Evolutionary conservation across 2,113 vertebrate species (phyloP), one percentile per base, ranked within the genome.

Genomic region (Zeus faber): DNA sequence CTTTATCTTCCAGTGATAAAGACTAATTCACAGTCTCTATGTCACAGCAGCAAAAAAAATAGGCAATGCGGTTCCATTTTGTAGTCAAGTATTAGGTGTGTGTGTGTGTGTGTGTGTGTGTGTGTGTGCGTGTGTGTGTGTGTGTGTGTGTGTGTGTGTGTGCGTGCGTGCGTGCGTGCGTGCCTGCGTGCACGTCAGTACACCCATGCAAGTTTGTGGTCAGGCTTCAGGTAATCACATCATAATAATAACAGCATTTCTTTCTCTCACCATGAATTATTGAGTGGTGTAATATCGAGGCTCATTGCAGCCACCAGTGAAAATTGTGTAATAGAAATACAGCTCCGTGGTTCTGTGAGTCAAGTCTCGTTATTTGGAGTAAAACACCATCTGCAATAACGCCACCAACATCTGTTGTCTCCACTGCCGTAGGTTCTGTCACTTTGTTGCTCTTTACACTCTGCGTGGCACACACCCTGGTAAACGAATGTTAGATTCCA

Each of bases 181-280:
- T 22, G 18, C 44, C 20, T 13, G 20, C 13, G 11, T 25, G 45
- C n/a, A 23, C 22, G 45, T 47, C n/a, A n/a, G 23, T 16, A 3
- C n/a, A 14, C 9, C 33, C 33, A 44, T 20, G n/a, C n/a, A n/a
- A n/a, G n/a, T n/a, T n/a, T n/a, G n/a, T n/a, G 55, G 55, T 45
- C 58, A 73, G 64, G 35, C 16, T 40, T 62, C 40, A 54, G 58
- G 53, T 71, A 47, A 73, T 76, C 67, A 56, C 49, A 65, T 5
- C 46, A 55, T 40, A 49, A 33, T 70, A 59, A n/a, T n/a, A 64
- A 62, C 54, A 53, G 25, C 54, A 49, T 80, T 78, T 76, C 55
- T 65, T 76, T 74, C 76, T 52, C 48, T 20, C 9, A 21, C 61
- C 65, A 76, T 76, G 51, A 76, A 78, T 74, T 61, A 82, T 76